Evolutionary conservation across 2,888 invertebrate species (phyloP).

Genomic region (Hydrotaea cyrtoneurina): DNA sequence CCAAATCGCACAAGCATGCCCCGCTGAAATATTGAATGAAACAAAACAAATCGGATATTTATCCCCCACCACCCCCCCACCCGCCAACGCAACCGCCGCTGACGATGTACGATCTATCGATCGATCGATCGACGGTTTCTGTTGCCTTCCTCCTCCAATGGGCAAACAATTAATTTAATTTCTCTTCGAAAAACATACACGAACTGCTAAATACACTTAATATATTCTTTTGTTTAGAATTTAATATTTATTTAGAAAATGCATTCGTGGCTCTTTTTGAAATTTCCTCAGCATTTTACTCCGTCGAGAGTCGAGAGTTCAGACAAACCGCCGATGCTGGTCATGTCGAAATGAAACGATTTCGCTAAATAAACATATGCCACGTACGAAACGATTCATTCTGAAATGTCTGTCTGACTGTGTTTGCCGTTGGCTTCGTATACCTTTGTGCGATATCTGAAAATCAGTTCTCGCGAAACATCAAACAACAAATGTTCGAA

Average conservation of each 20-base stretch:
- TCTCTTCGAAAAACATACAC: background rate
- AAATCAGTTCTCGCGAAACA: conserved; percentile 66
- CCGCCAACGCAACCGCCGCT: too few relatives aligned
- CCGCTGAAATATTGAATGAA: too few relatives aligned
- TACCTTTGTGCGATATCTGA: background rate
- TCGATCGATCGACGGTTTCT: background rate
- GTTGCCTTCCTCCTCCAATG: background rate
- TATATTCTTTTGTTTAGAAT: background rate
- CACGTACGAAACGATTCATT: background rate
- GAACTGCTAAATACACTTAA: background rate
- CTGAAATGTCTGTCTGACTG: background rate
- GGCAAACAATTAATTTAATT: background rate
- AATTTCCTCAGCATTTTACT: background rate
- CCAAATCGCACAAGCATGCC: background rate
- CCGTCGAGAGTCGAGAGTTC: background rate
- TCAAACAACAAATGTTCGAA: conserved; percentile 58
- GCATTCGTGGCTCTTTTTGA: background rate
- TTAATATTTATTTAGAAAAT: background rate
- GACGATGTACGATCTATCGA: background rate
- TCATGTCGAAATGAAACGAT: conserved; percentile 9
- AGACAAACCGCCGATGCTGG: background rate
- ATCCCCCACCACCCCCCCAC: too few relatives aligned
- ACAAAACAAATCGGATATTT: too few relatives aligned
- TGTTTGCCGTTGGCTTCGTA: background rate
- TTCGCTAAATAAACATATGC: background rate